Conservation (phyloP, 2,113 vertebrate genomes). For the Phaethornis superciliosus region DNA sequence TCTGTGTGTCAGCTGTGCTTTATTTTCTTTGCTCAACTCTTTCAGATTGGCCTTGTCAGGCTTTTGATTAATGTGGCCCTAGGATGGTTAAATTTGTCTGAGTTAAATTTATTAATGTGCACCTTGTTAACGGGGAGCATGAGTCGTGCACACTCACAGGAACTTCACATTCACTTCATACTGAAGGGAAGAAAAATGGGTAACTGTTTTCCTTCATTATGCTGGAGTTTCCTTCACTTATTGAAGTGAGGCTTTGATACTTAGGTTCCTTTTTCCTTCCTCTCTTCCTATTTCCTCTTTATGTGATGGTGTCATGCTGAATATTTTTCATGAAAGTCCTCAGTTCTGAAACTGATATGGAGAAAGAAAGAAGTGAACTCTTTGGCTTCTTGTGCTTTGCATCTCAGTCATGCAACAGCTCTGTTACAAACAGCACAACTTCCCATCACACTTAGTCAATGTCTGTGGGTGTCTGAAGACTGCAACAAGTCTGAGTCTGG, state of each 20-base stretch:
- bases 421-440: not conserved
- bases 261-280: not conserved
- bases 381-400: not conserved
- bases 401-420: not conserved
- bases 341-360: not conserved
- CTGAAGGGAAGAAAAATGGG: constrained; percentile 57
- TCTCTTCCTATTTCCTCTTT: not conserved
- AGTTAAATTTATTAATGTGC: constrained; percentile 9
- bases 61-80: constrained; percentile 27
- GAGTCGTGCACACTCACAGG: not conserved
- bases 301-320: not conserved
- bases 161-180: not conserved
- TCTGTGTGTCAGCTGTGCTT: not conserved
- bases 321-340: not conserved
- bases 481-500: not conserved
- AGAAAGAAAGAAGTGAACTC: not conserved
- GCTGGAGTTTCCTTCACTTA: too few relatives aligned
- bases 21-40: constrained; percentile 13
- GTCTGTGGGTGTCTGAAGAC: not conserved
- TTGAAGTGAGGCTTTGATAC: not conserved
- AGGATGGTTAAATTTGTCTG: constrained; percentile 14
- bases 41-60: constrained; percentile 24
- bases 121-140: constrained; percentile 13
- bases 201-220: constrained; percentile 36
- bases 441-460: not conserved